Base-by-base conservation (phyloP, 2,113 vertebrate genomes). In the Lophius piscatorius region DNA sequence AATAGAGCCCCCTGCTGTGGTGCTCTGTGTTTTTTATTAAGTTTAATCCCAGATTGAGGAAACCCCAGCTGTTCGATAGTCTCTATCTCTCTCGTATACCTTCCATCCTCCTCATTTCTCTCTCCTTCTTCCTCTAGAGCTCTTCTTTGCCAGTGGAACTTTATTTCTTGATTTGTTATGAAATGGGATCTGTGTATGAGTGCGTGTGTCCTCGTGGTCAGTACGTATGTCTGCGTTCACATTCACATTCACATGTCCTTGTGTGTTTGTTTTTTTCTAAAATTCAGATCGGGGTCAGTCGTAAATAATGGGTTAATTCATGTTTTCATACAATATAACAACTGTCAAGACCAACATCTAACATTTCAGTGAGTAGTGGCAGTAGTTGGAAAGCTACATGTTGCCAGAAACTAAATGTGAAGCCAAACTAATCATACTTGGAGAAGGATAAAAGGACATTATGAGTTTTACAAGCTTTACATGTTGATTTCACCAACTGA, bases 101-200 rank as follows among this genome's bases (percentile, higher is more conserved):
- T 38, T 38, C 62, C 31, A 8, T 44, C 47, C 52, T 54, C 40
- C 11, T 38, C 67, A 46, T 24, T 66, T 36, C 70, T 49, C 49
- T 47, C 40, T 52, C 34, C 33, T 26, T 9, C 57, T 50, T 69
- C 42, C 46, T 58, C 56, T 66, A 40, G 35, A 55, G 61, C 60
- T 45, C 29, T 81, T 26, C 38, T 54, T 56, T 62, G 69, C 65
- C 65, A 48, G 60, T 55, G 60, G 52, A 83, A 78, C 71, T 81
- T 84, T 81, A 82, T 76, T 85, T 77, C 59, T 82, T 72, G 77
- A 73, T 64, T 54, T 73, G 72, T 75, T 64, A 24, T 83, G 83
- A 82, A 85, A 84, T 79, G 52, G 74, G 82, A 86, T 79, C 82
- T 63, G 48, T 16, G 65, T 76, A 64, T 61, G 54, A 21, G 17